A percentile compares a stretch with the other conserved stretches of the same genome.
phyloP scores from a whole-genome alignment of 2,888 invertebrate genomes.

The Cabera pusaria region DNA sequence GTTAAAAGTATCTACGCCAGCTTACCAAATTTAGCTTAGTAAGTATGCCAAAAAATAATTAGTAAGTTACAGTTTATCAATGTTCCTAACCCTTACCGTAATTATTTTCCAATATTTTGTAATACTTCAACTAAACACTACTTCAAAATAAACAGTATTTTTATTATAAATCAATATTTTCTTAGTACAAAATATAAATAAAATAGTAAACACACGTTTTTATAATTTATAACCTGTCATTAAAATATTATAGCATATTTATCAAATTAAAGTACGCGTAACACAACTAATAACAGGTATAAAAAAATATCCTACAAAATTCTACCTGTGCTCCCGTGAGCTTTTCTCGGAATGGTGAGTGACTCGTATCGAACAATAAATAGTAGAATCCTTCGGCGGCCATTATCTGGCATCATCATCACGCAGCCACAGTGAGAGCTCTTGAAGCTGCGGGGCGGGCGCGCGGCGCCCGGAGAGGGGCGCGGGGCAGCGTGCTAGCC shows the following conservation, averaged over 20 bases:
- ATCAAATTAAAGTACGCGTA: slow-evolving; percentile 3
- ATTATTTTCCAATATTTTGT: too few species aligned
- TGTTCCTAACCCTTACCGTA: too few species aligned
- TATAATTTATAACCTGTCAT: slow-evolving; percentile 1
- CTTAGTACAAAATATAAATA: too few species aligned
- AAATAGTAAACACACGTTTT: too few species aligned
- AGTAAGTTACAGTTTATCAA: too few species aligned
- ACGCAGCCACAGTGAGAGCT: slow-evolving; percentile 72
- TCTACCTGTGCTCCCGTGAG: slow-evolving; percentile 45
- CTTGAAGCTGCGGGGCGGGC: slow-evolving; percentile 63
- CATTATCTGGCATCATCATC: slow-evolving; percentile 80
- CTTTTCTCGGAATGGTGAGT: slow-evolving; percentile 60
- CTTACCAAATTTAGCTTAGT: too few species aligned
- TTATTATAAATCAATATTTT: too few species aligned
- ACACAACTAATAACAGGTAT: slow-evolving; percentile 3
- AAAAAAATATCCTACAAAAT: slow-evolving; percentile 18
- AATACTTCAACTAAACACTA: too few species aligned
- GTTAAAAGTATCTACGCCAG: too few species aligned
- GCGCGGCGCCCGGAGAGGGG: slow-evolving; percentile 54
- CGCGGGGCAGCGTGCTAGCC: slow-evolving; percentile 66
- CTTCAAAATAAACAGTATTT: too few species aligned
- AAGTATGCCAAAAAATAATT: too few species aligned
- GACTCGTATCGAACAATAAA: slow-evolving; percentile 75
- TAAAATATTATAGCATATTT: slow-evolving; percentile 3
- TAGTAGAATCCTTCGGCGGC: slow-evolving; percentile 76